These are phyloP conservation scores for Myxocyprinus asiaticus DNA, from an alignment of 2,113 vertebrate genomes.

Conservation along the genomic window DNA sequence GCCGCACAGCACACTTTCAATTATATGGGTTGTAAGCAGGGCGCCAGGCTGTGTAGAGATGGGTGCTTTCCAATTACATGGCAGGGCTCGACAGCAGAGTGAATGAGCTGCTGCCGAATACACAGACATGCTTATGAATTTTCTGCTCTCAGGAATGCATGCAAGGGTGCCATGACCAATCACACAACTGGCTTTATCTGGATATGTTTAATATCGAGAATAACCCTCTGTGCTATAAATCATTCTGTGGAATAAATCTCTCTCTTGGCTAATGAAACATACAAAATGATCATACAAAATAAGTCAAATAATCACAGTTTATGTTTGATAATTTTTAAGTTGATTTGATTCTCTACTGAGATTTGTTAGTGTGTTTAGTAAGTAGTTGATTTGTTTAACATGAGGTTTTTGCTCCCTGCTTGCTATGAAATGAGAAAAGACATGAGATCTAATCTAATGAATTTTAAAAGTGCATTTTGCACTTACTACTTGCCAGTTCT, in stretches of 20 bases:
- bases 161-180: conserved; percentile 8
- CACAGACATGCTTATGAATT: conserved; percentile 27
- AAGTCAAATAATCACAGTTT: conserved; percentile 53
- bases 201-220: conserved; percentile 19
- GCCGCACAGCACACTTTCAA: conserved; percentile 46
- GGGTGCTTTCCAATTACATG: conserved; percentile 50
- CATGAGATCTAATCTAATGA: neutral
- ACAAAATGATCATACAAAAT: too few relatives aligned
- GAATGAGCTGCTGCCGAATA: conserved; percentile 29
- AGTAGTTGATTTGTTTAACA: conserved; percentile 34
- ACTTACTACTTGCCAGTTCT: neutral
- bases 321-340: neutral
- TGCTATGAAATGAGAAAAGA: neutral
- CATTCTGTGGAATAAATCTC: too few relatives aligned
- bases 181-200: conserved; percentile 23
- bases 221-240: neutral
- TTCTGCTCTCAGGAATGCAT: conserved; percentile 12
- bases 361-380: neutral
- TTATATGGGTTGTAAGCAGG: conserved; percentile 47
- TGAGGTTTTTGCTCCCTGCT: conserved; percentile 2
- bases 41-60: conserved; percentile 41
- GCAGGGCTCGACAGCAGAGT: conserved; percentile 33
- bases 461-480: neutral
- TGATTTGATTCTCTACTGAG: neutral
- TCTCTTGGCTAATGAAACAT: conserved; percentile 6